Evolutionary conservation across 2,797 vertebrate species (phyloP).

Genomic region (Pseudochirops cupreus): DNA sequence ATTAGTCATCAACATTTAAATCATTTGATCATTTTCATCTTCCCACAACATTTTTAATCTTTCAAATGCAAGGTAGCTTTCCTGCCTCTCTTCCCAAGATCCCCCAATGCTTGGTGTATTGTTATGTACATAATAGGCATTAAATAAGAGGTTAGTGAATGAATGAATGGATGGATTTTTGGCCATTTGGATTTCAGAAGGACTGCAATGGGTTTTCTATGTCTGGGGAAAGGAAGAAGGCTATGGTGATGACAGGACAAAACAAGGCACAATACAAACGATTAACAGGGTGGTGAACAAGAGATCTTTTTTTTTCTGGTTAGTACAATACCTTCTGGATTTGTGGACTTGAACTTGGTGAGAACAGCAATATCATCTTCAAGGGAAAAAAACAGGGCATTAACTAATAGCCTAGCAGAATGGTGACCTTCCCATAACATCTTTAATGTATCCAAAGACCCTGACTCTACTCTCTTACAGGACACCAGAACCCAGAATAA

Average conservation of each 20-base stretch:
- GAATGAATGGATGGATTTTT: not conserved
- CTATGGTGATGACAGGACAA: conserved; percentile 13
- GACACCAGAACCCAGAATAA: not conserved
- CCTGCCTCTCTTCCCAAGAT: not conserved
- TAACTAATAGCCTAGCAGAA: conserved; percentile 51
- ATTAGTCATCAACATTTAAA: not conserved
- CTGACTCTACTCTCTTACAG: not conserved
- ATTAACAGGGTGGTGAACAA: not conserved
- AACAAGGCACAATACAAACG: not conserved
- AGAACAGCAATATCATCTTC: conserved; percentile 82
- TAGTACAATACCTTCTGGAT: conserved; percentile 82
- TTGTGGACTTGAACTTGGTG: conserved; percentile 71
- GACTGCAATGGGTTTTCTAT: not conserved
- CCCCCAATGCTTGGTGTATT: not conserved
- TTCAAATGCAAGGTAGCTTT: not conserved
- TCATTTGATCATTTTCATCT: not conserved
- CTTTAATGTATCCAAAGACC: not conserved
- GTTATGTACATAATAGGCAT: not conserved
- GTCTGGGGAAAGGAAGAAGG: not conserved
- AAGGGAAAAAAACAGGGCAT: conserved; percentile 79
- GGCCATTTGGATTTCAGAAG: not conserved
- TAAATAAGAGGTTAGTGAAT: not conserved
- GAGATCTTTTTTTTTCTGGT: accelerated
- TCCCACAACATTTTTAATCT: not conserved
- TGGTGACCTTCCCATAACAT: conserved; percentile 15